Base-by-base conservation (phyloP, 1,140 invertebrate species). In the Dendrolimus kikuchii region DNA sequence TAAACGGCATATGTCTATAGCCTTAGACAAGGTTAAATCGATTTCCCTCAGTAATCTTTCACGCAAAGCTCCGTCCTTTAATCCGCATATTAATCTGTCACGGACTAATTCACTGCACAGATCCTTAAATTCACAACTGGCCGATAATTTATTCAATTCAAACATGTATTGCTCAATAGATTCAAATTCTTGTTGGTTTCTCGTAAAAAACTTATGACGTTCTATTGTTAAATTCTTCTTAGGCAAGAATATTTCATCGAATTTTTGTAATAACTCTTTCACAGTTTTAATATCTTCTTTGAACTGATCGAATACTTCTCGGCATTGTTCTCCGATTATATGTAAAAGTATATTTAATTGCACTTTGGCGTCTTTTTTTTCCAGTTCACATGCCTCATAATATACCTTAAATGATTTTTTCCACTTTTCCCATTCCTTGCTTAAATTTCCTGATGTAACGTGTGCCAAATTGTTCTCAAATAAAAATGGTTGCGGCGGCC, bases 201-300 rank as follows among this genome's bases (percentile, higher is more conserved):
- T 7, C 50, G 40, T 66, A 46, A 71, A 63, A 60, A 71, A 68
- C 45, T 59, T 62, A 40, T 64, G 66, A 8, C 63, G 43, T 53
- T 71, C 63, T 36, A 71, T 55, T 3, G 62, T 58, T 40, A 63
- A 37, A 49, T 67, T 70, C 38, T 61, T 59, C 52, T 65, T 71
- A 6, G 57, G 62, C 39, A 55, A 37, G 41, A 71, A 65, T 51
- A 57, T 61, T 6, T 5, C 9, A 42, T 68, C 59, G n/a, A 68
- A 64, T 43, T 52, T 56, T 9, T 46, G 8, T 5, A 67, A 38
- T 54, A 64, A 10, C n/a, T 44, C 43, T 8, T 44, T n/a, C 5
- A 44, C 43, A 7, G 43, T 44, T 44, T 44, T 38, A 64, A 49
- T n/a, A 7, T 51, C n/a, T 43, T 23, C 46, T 23, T 57, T 52